phyloP scores from a whole-genome alignment of 2,113 vertebrate species.

The human (Homo sapiens) region GRCh38 chr12:83766001-83766500 shows the following conservation, averaged over 20 bases:
- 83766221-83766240: neutral
- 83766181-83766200: neutral
- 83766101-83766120: neutral
- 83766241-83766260: no score
- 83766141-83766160: neutral
- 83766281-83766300: neutral
- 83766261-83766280: neutral
- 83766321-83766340: accelerated
- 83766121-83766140: neutral
- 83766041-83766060: neutral
- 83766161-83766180: neutral
- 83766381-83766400: no score
- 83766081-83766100: neutral
- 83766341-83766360: no score
- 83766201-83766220: neutral
- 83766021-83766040: neutral
- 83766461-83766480: no score
- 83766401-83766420: no score
- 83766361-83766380: no score
- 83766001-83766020: neutral
- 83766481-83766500: no score
- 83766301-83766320: no score
- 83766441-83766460: no score
- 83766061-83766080: neutral
- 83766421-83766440: no score